Conservation (phyloP, 30 jellyfish, hydroid and myxozoan species). For the Turritopsis rubra region DNA sequence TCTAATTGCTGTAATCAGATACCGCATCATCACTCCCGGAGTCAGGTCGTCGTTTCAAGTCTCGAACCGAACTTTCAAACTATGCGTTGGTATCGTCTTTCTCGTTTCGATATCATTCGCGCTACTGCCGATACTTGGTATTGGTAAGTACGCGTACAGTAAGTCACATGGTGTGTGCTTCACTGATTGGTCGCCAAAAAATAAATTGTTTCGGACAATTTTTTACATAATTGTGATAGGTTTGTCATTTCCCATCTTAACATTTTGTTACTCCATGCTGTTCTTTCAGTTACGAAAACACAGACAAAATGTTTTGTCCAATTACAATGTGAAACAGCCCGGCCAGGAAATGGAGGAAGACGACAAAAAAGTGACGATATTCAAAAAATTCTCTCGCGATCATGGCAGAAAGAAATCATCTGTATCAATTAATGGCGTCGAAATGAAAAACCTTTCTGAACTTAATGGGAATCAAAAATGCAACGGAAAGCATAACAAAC, state of each 20-base stretch:
- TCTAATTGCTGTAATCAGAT: slow-evolving; percentile 66
- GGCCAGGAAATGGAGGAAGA: slow-evolving; percentile 4
- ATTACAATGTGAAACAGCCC: background rate
- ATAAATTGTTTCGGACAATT: slow-evolving; percentile 59
- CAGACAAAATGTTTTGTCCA: slow-evolving; percentile 45
- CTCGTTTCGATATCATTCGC: slow-evolving; percentile 40
- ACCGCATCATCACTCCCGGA: slow-evolving; percentile 44
- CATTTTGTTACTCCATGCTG: slow-evolving; percentile 43
- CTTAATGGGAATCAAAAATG: background rate
- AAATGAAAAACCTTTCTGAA: background rate
- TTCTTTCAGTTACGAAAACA: slow-evolving; percentile 54
- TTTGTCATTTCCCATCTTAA: slow-evolving; percentile 50
- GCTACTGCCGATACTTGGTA: slow-evolving; percentile 62
- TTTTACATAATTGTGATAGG: slow-evolving; percentile 59
- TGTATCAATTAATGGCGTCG: background rate
- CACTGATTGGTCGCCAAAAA: slow-evolving; percentile 53
- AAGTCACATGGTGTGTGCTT: slow-evolving; percentile 76
- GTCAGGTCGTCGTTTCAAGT: slow-evolving; percentile 20
- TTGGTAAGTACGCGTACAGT: slow-evolving; percentile 70
- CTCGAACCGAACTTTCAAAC: slow-evolving; percentile 27
- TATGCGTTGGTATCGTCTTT: slow-evolving; percentile 30
- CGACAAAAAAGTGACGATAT: background rate
- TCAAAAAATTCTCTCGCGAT: background rate
- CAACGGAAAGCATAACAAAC: background rate
- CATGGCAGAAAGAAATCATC: background rate